Evolutionary conservation across 2,113 vertebrate genomes (phyloP), one percentile per base, ranked within the genome.

Genomic region (Dolichotis patagonum): DNA sequence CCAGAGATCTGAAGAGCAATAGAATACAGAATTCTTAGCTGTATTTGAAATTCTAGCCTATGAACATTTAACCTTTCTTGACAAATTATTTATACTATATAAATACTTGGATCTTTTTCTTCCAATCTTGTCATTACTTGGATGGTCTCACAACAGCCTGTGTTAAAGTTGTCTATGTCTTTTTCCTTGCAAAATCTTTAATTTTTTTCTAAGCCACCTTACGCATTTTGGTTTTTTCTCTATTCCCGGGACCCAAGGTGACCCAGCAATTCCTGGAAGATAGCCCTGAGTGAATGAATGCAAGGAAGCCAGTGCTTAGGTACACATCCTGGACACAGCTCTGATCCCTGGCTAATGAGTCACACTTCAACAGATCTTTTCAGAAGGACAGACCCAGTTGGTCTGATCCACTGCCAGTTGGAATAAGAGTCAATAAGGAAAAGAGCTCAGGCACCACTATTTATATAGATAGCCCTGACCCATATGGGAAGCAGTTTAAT

Each of bases 401-500:
- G 92, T 54, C 78, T 82, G n/a, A 85, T n/a, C 69, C 69, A 81
- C 30, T 11, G 83, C 91, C 91, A 96, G 89, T 0, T 82, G 87
- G 60, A 91, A 43, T 93, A 87, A 62, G 46, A 58, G 54, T 85
- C 69, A 92, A 83, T 16, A 90, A 80, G 69, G 81, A 95, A 96
- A 63, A 93, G 19, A 87, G 60, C 19, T 38, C 32, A 90, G 58
- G 94, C 41, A 88, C 60, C 83, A 43, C 85, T 28, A 90, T 56
- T 96, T 93, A 96, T 95, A 96, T 60, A 93, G 84, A 92, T 24
- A 88, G 77, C 69, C 52, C 82, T 95, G 90, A 69, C 88, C 92
- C 67, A 82, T 30, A 63, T 60, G 75, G 73, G 62, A 93, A 92
- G 65, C 38, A 83, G 52, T 71, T 96, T 62, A 91, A 97, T 92